These are phyloP conservation scores for Trochalopteron elliotii DNA, from an alignment of 2,113 vertebrate species.

Conservation along the genomic window DNA sequence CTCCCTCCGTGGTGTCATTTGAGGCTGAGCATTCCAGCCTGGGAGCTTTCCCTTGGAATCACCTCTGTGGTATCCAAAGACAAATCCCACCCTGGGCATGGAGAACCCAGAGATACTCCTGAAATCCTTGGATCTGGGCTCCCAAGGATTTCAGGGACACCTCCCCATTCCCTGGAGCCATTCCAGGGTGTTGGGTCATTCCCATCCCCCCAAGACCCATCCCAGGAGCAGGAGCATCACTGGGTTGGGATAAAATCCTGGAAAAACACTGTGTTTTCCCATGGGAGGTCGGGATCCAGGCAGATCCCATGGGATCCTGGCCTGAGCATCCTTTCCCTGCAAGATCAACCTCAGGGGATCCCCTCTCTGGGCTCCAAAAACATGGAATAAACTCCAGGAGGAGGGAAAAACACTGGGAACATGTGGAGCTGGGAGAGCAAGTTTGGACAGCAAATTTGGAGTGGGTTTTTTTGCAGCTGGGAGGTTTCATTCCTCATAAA, in stretches of 20 bases:
- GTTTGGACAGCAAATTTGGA: background rate
- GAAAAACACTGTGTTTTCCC: accelerated
- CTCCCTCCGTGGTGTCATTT: background rate
- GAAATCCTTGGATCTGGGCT: background rate
- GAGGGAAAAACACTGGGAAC: background rate
- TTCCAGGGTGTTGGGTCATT: background rate
- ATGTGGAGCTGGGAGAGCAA: background rate
- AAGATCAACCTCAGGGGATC: background rate
- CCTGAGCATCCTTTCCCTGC: accelerated
- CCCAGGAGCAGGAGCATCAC: accelerated
- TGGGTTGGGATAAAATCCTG: background rate
- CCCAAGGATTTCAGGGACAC: no score
- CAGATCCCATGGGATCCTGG: accelerated
- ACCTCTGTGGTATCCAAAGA: background rate
- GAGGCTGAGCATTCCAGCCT: background rate
- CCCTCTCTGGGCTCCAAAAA: background rate
- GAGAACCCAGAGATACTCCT: no score
- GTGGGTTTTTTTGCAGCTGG: background rate
- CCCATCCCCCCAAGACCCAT: background rate
- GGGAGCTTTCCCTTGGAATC: background rate
- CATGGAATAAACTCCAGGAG: accelerated
- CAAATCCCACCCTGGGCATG: no score
- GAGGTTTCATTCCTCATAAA: background rate
- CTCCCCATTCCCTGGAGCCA: background rate
- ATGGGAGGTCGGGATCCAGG: accelerated